phyloP scores from a whole-genome alignment of 2,797 vertebrate genomes.

The Ctenochaetus hawaiiensis region DNA sequence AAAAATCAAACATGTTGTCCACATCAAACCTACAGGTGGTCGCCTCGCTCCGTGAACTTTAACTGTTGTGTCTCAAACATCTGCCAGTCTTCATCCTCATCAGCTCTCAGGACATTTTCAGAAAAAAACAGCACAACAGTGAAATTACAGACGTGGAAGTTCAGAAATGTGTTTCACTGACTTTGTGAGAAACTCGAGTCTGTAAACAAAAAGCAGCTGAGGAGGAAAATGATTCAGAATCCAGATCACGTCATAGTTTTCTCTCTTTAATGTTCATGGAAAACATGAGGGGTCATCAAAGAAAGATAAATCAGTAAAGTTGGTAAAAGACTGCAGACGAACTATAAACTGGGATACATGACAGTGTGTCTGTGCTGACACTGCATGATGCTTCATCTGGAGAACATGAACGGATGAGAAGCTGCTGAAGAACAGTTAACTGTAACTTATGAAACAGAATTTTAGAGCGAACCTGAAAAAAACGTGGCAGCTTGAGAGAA shows the following conservation, averaged over 20 bases:
- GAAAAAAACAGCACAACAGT: slow-evolving; percentile 4
- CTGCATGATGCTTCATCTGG: neutral
- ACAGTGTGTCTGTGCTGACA: too few relatives aligned
- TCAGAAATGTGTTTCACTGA: slow-evolving; percentile 24
- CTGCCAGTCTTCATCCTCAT: too few relatives aligned
- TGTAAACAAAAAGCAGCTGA: slow-evolving; percentile 7
- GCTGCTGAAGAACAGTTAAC: too few relatives aligned
- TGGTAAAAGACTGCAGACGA: neutral
- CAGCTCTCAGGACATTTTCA: neutral
- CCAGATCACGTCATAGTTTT: too few relatives aligned
- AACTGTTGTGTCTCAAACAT: neutral
- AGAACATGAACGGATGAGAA: too few relatives aligned
- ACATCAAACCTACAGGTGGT: slow-evolving; percentile 38
- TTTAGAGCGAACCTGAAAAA: neutral
- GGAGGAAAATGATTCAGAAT: neutral
- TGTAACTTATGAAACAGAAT: neutral
- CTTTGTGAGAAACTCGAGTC: neutral
- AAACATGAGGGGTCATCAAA: neutral
- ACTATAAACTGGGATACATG: too few relatives aligned
- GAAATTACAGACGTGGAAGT: slow-evolving; percentile 12
- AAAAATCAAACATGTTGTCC: slow-evolving; percentile 61
- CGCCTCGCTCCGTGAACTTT: slow-evolving; percentile 22
- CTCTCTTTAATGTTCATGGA: neutral
- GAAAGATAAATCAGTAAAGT: neutral
- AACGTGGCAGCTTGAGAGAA: neutral